phyloP scores from a whole-genome alignment of 2,113 vertebrate genomes.

The Meleagris gallopavo region DNA sequence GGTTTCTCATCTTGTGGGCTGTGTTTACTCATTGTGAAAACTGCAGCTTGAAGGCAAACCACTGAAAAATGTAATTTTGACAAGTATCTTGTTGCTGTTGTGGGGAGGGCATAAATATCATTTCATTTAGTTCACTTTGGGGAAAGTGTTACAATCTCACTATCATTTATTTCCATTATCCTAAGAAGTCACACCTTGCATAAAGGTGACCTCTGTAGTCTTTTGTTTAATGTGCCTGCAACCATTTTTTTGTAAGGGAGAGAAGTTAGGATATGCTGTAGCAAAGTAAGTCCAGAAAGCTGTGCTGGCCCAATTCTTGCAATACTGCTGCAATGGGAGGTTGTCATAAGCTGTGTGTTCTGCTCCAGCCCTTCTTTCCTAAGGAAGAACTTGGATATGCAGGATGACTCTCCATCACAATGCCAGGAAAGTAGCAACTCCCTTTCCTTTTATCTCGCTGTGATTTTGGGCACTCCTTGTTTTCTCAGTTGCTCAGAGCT shows the following conservation, averaged over 20 bases:
- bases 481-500: slow-evolving; percentile 4
- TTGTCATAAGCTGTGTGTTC: neutral
- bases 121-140: slow-evolving; percentile 46
- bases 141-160: neutral
- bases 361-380: neutral
- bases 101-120: slow-evolving; percentile 59
- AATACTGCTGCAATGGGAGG: neutral
- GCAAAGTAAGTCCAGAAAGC: neutral
- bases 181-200: slow-evolving; percentile 19
- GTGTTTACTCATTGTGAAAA: slow-evolving; percentile 70
- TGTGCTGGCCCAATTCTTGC: neutral
- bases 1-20: slow-evolving; percentile 53
- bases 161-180: slow-evolving; percentile 27
- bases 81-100: slow-evolving; percentile 63
- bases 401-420: neutral
- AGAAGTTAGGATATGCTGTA: neutral
- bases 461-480: neutral
- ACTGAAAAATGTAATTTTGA: slow-evolving; percentile 67
- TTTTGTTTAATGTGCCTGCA: neutral
- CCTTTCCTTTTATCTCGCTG: slow-evolving; percentile 2
- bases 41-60: slow-evolving; percentile 71
- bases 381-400: neutral
- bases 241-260: neutral
- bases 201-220: neutral
- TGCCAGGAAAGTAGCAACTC: neutral